phyloP scores from a whole-genome alignment of 2,113 vertebrate genomes.

The Sprattus sprattus region DNA sequence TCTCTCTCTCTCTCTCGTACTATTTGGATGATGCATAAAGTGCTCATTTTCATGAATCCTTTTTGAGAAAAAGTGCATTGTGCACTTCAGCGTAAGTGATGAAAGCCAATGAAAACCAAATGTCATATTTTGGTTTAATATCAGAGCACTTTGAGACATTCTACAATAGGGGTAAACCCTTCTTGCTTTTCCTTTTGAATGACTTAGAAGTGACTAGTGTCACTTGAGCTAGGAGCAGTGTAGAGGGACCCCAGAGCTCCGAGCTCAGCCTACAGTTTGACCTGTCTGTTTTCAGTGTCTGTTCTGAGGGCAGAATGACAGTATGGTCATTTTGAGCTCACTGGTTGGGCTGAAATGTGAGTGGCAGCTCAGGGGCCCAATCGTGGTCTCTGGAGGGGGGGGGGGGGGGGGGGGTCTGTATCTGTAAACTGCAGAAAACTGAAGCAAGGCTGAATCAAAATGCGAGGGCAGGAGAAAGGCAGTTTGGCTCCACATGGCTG shows the following conservation, averaged over 20 bases:
- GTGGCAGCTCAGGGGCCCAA: background rate
- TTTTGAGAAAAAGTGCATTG: background rate
- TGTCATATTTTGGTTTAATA: background rate
- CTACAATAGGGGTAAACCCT: background rate
- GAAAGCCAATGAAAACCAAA: slow-evolving; percentile 1
- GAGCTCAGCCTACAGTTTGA: background rate
- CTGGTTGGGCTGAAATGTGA: background rate
- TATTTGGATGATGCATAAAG: slow-evolving; percentile 11
- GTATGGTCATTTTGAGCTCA: slow-evolving; percentile 6
- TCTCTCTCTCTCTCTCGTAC: background rate
- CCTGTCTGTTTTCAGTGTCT: background rate
- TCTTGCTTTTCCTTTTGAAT: background rate
- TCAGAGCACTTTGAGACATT: slow-evolving; percentile 17
- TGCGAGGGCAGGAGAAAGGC: slow-evolving; percentile 67
- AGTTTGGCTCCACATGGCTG: slow-evolving; percentile 65
- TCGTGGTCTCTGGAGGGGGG: background rate
- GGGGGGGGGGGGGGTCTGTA: background rate
- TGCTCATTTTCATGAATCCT: background rate
- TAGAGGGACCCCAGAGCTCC: background rate
- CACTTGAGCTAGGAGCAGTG: background rate
- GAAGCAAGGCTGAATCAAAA: slow-evolving; percentile 65
- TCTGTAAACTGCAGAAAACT: slow-evolving; percentile 59
- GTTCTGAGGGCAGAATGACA: background rate
- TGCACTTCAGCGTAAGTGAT: background rate
- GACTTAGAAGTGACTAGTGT: background rate